A percentile compares a stretch with the other conserved stretches of the same genome.
These are phyloP conservation scores for Drosophila miranda DNA, from an alignment of 1,140 invertebrate genomes.

Conservation along the genomic window DNA sequence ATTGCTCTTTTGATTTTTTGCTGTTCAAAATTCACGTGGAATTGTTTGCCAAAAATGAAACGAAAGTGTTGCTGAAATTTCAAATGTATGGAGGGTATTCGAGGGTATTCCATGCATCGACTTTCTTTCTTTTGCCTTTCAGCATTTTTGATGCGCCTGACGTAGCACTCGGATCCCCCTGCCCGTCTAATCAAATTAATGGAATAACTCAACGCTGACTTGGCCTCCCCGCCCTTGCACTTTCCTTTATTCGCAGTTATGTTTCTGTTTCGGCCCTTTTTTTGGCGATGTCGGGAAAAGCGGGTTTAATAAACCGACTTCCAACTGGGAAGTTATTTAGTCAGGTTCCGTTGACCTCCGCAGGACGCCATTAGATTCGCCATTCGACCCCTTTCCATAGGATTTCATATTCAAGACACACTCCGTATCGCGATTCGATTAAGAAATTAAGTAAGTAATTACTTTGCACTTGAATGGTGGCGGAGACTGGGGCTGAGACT, in stretches of 20 bases:
- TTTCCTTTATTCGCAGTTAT: neutral
- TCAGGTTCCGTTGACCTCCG: slow-evolving; percentile 12
- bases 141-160: slow-evolving; percentile 2
- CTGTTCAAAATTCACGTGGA: too few species aligned
- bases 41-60: too few species aligned
- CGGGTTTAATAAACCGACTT: slow-evolving; percentile 63
- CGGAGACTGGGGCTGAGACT: slow-evolving; percentile 19
- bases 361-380: neutral
- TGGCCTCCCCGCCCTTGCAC: slow-evolving; percentile 9
- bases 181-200: slow-evolving; percentile 78
- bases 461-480: slow-evolving; percentile 4
- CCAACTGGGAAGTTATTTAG: slow-evolving; percentile 57
- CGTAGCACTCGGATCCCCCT: slow-evolving; percentile 3
- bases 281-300: slow-evolving; percentile 7
- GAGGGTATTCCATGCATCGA: too few species aligned
- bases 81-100: too few species aligned
- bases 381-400: neutral
- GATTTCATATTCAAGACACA: slow-evolving; percentile 26
- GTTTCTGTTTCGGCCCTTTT: slow-evolving; percentile 19
- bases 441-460: slow-evolving; percentile 16
- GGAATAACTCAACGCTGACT: slow-evolving; percentile 67
- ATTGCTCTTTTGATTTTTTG: too few species aligned
- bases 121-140: slow-evolving; percentile 19
- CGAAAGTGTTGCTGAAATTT: too few species aligned
- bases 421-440: slow-evolving; percentile 35